Evolutionary conservation across 2,797 vertebrate genomes (phyloP).

Genomic region (Gorsachius magnificus): DNA sequence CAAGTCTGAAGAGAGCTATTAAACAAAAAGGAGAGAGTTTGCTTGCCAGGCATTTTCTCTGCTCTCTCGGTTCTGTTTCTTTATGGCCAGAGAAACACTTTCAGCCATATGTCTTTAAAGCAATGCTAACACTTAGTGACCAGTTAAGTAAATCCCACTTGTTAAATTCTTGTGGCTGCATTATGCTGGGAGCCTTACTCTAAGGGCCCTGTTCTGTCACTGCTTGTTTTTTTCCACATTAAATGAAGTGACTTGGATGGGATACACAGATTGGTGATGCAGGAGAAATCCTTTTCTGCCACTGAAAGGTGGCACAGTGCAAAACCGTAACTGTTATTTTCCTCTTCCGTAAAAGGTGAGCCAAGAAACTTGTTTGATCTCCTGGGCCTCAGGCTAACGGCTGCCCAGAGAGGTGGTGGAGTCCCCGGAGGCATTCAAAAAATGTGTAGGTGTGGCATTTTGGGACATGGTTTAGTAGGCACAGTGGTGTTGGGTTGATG

Average conservation of each 20-base stretch:
- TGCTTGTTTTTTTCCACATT: conserved; percentile 26
- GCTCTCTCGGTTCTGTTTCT: conserved; percentile 25
- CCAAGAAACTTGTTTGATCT: background rate
- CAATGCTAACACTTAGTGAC: conserved; percentile 55
- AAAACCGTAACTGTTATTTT: background rate
- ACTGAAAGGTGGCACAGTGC: background rate
- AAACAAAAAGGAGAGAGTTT: conserved; percentile 40
- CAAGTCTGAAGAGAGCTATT: conserved; percentile 55
- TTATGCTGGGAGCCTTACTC: conserved; percentile 34
- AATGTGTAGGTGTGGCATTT: no score
- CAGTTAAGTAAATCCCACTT: conserved; percentile 48
- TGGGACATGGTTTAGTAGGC: no score
- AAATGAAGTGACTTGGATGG: conserved; percentile 34
- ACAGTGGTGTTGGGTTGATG: no score
- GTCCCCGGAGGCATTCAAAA: no score
- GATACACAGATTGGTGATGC: background rate
- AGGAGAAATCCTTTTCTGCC: conserved; percentile 10
- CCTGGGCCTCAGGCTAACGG: background rate
- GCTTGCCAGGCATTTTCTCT: conserved; percentile 58
- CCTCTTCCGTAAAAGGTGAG: background rate
- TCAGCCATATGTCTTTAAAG: conserved; percentile 49
- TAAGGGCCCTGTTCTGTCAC: background rate
- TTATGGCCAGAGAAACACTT: conserved; percentile 58
- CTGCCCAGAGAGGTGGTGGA: no score
- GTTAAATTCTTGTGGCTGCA: conserved; percentile 55